A percentile compares a stretch with the other conserved stretches of the same genome.
Evolutionary conservation across 1,140 invertebrate genomes (phyloP).

Genomic region (Bombus waltoni): DNA sequence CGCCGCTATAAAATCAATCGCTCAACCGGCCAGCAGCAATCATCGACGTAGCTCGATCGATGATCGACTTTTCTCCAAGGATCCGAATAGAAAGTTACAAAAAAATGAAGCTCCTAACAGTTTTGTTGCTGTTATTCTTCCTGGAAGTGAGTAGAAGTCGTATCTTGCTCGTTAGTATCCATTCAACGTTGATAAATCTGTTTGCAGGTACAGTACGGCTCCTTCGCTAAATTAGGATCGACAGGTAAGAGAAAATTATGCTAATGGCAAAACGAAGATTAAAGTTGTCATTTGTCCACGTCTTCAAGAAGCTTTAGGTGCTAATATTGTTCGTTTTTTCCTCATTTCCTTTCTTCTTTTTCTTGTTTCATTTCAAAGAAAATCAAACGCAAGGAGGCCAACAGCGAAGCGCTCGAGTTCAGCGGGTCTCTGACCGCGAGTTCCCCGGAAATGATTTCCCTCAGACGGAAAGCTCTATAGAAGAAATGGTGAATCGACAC

Average conservation of each 20-base stretch:
- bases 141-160: conserved; percentile 6
- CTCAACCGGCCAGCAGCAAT: background rate
- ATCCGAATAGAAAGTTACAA: background rate
- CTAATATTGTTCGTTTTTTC: background rate
- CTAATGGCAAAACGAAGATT: background rate
- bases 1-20: conserved; percentile 51
- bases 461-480: background rate
- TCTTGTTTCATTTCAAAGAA: background rate
- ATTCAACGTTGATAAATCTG: background rate
- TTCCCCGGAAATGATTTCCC: background rate
- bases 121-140: background rate
- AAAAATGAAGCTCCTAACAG: conserved; percentile 13
- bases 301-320: background rate
- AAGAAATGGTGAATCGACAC: background rate
- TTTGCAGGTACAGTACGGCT: conserved; percentile 22
- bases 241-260: conserved; percentile 1
- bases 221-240: background rate
- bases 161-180: no score
- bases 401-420: conserved; percentile 20
- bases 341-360: background rate
- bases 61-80: background rate
- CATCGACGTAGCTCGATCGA: background rate
- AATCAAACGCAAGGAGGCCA: background rate
- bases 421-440: conserved; percentile 4
- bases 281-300: background rate